These are phyloP conservation scores for Steinernema hermaphroditum DNA, from an alignment of 2,888 invertebrate species.

Conservation along the genomic window DNA sequence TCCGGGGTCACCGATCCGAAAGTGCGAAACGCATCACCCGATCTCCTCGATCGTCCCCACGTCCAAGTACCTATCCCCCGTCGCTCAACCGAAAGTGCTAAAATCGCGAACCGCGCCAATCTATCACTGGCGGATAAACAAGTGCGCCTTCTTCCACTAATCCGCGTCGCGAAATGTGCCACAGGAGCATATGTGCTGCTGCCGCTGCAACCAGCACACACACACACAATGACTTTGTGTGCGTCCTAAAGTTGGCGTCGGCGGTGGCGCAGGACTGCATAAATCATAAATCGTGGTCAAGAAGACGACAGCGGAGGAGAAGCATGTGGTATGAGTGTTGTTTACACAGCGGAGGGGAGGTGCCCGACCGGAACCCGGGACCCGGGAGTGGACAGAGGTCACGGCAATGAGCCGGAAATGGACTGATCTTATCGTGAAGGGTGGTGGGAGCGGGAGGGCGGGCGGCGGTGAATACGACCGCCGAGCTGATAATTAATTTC, in stretches of 20 bases:
- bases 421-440: slow-evolving; percentile 1
- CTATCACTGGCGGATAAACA: background rate
- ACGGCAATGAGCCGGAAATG: background rate
- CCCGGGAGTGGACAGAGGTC: background rate
- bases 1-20: too few species aligned
- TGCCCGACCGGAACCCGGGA: too few species aligned
- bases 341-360: background rate
- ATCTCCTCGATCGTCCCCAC: too few species aligned
- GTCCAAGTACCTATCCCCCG: background rate
- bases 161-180: background rate
- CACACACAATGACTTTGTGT: background rate
- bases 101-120: background rate
- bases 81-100: background rate
- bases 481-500: too few species aligned
- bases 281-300: background rate
- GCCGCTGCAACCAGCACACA: too few species aligned
- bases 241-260: background rate
- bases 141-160: too few species aligned
- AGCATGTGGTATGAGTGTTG: background rate
- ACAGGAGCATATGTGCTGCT: background rate
- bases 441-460: too few species aligned
- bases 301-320: too few species aligned
- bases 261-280: background rate
- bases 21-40: too few species aligned
- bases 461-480: too few species aligned